Evolutionary conservation across 2,797 vertebrate species (phyloP).

Genomic region (Lates japonicus): DNA sequence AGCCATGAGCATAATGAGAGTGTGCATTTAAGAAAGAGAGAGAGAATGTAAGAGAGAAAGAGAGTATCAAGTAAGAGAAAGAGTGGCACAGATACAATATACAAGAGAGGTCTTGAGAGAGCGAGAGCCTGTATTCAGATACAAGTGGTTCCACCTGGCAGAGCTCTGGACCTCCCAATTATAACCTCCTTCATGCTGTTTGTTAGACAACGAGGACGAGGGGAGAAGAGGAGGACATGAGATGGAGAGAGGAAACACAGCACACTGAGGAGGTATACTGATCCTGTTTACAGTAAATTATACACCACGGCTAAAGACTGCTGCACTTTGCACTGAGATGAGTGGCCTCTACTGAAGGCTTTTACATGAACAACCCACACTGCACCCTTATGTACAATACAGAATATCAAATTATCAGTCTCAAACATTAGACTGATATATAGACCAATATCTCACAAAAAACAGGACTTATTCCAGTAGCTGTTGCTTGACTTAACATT

Average conservation of each 20-base stretch:
- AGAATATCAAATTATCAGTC: neutral
- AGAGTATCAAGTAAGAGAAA: constrained; percentile 42
- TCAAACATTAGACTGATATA: neutral
- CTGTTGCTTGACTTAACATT: neutral
- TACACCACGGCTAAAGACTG: neutral
- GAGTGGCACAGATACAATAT: constrained; percentile 57
- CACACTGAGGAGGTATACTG: constrained; percentile 25
- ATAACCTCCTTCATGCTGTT: constrained; percentile 82
- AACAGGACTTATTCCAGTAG: neutral
- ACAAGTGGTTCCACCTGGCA: constrained; percentile 90
- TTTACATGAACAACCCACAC: neutral
- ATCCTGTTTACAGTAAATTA: constrained; percentile 24
- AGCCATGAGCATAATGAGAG: neutral
- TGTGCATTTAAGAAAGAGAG: neutral
- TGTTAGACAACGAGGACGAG: constrained; percentile 59
- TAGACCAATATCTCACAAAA: neutral
- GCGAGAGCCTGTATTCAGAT: constrained; percentile 76
- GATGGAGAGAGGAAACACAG: constrained; percentile 48
- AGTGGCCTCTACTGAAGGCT: neutral
- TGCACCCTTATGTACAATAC: neutral
- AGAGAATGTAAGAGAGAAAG: constrained; percentile 27
- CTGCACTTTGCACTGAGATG: constrained; percentile 6
- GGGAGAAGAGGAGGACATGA: constrained; percentile 59
- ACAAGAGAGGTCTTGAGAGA: constrained; percentile 67
- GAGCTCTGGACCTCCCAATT: constrained; percentile 84